Conservation (phyloP, 1,140 invertebrate species). For the Campoletis sonorensis region DNA sequence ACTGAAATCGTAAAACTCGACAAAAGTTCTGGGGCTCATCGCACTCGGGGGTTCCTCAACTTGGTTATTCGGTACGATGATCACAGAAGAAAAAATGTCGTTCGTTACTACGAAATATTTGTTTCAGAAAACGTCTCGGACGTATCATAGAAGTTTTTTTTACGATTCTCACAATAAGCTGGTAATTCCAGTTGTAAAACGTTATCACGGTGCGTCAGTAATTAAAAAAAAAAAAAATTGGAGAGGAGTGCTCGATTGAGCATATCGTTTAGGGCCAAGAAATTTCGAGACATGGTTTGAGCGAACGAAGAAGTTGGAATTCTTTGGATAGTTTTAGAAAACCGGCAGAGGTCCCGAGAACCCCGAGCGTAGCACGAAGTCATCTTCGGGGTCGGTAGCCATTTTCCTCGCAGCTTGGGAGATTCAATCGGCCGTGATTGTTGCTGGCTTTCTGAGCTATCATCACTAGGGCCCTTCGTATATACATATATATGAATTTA, state of each 20-base stretch:
- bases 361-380: conserved; percentile 46
- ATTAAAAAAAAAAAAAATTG: not conserved
- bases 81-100: not conserved
- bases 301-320: not conserved
- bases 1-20: conserved; percentile 57
- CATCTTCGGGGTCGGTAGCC: conserved; percentile 50
- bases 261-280: too few relatives aligned
- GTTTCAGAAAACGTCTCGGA: too few relatives aligned
- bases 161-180: not conserved
- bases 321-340: not conserved
- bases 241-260: not conserved
- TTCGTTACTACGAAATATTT: too few relatives aligned
- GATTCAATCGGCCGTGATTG: conserved; percentile 64
- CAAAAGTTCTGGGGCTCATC: conserved; percentile 41
- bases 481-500: conserved; percentile 17
- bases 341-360: conserved; percentile 15
- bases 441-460: conserved; percentile 48
- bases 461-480: not conserved
- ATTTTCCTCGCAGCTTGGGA: conserved; percentile 29
- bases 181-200: not conserved
- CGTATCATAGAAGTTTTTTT: not conserved
- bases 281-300: too few relatives aligned
- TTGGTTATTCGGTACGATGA: not conserved
- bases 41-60: not conserved
- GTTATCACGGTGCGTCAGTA: too few relatives aligned